phyloP scores from a whole-genome alignment of 2,888 invertebrate genomes.

The Busseola fusca region DNA sequence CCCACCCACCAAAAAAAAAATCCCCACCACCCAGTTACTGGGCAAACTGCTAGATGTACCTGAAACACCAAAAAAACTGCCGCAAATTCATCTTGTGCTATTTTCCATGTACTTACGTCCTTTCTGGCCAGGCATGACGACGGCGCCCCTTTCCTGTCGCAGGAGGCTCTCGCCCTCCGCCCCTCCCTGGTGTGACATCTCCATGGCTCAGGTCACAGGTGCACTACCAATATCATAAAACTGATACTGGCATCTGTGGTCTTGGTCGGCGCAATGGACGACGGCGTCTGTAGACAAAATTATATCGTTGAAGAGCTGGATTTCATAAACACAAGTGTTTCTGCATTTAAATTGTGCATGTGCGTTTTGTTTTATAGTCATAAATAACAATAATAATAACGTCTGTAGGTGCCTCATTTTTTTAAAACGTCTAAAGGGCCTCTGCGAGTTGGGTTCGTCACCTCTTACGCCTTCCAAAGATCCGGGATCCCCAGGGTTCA shows the following conservation, averaged over 20 bases:
- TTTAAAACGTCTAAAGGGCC: background rate
- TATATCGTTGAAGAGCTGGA: constrained; percentile 39
- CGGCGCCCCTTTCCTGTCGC: constrained; percentile 78
- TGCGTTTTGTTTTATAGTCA: constrained; percentile 9
- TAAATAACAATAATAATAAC: background rate
- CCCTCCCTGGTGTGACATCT: constrained; percentile 84
- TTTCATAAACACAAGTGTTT: constrained; percentile 19
- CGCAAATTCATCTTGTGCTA: background rate
- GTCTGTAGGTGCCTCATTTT: background rate
- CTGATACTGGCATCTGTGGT: constrained; percentile 75
- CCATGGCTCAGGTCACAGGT: constrained; percentile 73
- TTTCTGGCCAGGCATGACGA: constrained; percentile 78
- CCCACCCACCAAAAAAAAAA: too few relatives aligned
- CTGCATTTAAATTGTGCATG: constrained; percentile 13
- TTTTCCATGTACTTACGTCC: constrained; percentile 71
- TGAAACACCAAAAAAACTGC: background rate
- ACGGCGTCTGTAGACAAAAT: constrained; percentile 67
- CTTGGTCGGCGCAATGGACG: constrained; percentile 49
- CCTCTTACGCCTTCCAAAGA: background rate
- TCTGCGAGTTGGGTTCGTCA: background rate
- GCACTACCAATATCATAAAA: constrained; percentile 82
- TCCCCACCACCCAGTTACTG: background rate
- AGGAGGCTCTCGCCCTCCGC: constrained; percentile 86
- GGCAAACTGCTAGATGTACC: background rate
- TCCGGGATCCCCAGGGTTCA: background rate